A percentile compares a stretch with the other conserved stretches of the same genome.
Evolutionary conservation across 1,140 invertebrate genomes (phyloP).

Genomic region (Theocolax elegans): DNA sequence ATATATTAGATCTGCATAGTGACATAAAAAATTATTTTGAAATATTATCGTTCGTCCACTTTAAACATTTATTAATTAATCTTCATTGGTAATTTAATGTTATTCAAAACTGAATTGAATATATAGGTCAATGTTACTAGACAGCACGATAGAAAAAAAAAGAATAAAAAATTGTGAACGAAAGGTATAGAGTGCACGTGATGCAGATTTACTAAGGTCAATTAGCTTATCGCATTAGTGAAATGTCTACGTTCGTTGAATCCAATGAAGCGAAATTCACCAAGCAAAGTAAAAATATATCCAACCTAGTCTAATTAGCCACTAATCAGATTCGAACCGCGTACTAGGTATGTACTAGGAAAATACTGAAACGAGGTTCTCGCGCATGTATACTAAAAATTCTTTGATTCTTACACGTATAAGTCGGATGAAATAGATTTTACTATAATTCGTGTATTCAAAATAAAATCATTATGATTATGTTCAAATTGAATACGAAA

Average conservation of each 20-base stretch:
- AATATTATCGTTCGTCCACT: background rate
- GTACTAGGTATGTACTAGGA: background rate
- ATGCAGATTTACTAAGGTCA: constrained; percentile 35
- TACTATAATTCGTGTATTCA: too few relatives aligned
- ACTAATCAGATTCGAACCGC: constrained; percentile 43
- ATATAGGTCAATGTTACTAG: background rate
- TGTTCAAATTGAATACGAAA: too few relatives aligned
- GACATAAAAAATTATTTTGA: too few relatives aligned
- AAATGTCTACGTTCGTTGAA: constrained; percentile 35
- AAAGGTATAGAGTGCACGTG: background rate
- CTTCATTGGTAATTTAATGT: too few relatives aligned
- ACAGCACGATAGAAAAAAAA: background rate
- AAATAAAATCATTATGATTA: too few relatives aligned
- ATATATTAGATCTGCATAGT: too few relatives aligned
- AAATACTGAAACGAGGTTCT: background rate
- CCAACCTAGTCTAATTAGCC: constrained; percentile 45
- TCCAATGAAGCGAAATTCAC: constrained; percentile 40
- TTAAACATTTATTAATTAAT: background rate
- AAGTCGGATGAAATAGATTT: too few relatives aligned
- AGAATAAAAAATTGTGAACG: constrained; percentile 17
- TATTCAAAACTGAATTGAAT: too few relatives aligned
- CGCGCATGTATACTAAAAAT: background rate
- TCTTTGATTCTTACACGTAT: too few relatives aligned
- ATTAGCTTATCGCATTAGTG: constrained; percentile 41
- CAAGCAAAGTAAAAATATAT: constrained; percentile 31